Base-by-base conservation (phyloP, 2,888 invertebrate genomes). In the Nemapogon koenigi region DNA sequence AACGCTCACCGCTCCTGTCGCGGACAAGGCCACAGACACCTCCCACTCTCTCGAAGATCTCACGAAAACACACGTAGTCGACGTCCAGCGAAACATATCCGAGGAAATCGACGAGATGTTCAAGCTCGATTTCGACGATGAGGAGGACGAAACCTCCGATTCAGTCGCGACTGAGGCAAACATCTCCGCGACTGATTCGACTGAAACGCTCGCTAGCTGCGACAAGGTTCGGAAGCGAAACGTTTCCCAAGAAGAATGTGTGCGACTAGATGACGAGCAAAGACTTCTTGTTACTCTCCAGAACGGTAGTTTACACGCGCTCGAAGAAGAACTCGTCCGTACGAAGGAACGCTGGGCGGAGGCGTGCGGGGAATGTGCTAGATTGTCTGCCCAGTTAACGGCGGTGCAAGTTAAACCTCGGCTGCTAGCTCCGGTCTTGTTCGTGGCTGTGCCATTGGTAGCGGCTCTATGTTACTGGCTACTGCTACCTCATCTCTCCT, bases 341-440 rank as follows among this genome's bases (percentile, higher is more conserved):
- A 81, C 90, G 44, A 90, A 89, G 57, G 87, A 89, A 60, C 81
- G 86, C 49, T 90, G 86, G 76, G 85, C 86, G 41, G 81, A 81
- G 48, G 84, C 82, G 41, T 72, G 80, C 50, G 83, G 81, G 16
- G 88, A 88, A 51, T 83, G 84, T 50, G 72, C 83, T 40, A 73
- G 81, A 38, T 67, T 89, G 28, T 73, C 82, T 29, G 73, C 82
- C 44, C 84, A 87, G 57, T 76, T 90, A 50, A 67, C 81, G 29
- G 60, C 61, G 41, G 62, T 88, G 52, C 83, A 82, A 51, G 69
- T 16, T 19, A 19, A 11, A 13, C 19, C 11, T 4, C 35, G 35
- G 3, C 46, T 81, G 84, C n/a, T 53, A 81, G 82, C 53, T 75
- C 83, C 84, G 46, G 68, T 75, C 49, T 71, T 84, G 46, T 81